These are phyloP conservation scores for Drosophila prostipennis DNA, from an alignment of 2,888 invertebrate genomes.

Conservation along the genomic window DNA sequence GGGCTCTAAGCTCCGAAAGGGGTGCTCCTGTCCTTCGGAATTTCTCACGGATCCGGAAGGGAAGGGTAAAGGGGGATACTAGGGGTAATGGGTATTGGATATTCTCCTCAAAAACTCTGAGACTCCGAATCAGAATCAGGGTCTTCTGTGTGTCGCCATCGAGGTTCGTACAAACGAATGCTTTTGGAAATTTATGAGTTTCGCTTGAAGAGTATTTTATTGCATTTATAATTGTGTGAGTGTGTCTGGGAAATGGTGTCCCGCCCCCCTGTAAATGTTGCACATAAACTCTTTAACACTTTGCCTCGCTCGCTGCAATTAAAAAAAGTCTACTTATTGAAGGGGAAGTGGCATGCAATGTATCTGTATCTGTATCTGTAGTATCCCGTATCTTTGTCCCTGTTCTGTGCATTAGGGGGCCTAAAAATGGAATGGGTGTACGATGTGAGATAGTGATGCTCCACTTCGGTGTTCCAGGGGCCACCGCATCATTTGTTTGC, in stretches of 20 bases:
- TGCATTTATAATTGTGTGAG: constrained; percentile 79
- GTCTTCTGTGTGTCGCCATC: constrained; percentile 64
- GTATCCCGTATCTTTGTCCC: constrained; percentile 26
- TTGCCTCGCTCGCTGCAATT: constrained; percentile 79
- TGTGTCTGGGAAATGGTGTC: constrained; percentile 70
- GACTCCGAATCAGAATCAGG: constrained; percentile 9
- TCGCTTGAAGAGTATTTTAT: constrained; percentile 82
- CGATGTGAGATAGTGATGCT: constrained; percentile 46
- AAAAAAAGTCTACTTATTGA: constrained; percentile 72
- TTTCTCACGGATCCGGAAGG: constrained; percentile 64
- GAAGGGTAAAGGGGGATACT: background rate
- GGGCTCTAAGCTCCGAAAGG: constrained; percentile 56
- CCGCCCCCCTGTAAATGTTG: constrained; percentile 71
- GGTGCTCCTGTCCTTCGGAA: constrained; percentile 62
- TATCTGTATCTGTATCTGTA: constrained; percentile 54
- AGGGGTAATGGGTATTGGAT: constrained; percentile 1
- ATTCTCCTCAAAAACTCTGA: constrained; percentile 15
- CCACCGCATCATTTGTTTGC: constrained; percentile 81
- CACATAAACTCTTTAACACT: constrained; percentile 83
- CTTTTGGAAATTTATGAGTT: constrained; percentile 81
- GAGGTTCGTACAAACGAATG: constrained; percentile 55
- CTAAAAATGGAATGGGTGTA: constrained; percentile 2
- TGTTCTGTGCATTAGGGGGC: constrained; percentile 61
- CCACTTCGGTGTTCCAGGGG: constrained; percentile 69
- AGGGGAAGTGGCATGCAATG: constrained; percentile 50